These are phyloP conservation scores for Brassicogethes aeneus DNA, from an alignment of 2,888 invertebrate genomes.

Conservation along the genomic window DNA sequence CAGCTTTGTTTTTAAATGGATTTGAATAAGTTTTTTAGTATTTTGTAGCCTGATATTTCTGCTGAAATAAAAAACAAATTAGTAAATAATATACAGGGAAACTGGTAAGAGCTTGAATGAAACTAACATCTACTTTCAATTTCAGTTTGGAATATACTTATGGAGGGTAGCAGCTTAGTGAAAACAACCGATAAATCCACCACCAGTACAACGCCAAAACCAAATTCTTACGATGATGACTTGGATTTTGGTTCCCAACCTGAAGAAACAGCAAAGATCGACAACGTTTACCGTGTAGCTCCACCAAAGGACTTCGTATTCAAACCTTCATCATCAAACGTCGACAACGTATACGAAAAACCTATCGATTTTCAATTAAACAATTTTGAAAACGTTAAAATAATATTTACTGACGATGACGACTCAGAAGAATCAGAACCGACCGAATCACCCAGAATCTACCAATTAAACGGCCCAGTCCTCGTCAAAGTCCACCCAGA, in stretches of 20 bases:
- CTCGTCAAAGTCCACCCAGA: slow-evolving; percentile 58
- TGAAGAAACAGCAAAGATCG: not conserved
- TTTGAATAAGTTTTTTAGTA: too few species aligned
- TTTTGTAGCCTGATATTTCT: too few species aligned
- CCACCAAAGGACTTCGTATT: slow-evolving; percentile 12
- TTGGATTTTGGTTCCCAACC: not conserved
- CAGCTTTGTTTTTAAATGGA: too few species aligned
- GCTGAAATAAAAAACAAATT: too few species aligned
- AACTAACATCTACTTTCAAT: too few species aligned
- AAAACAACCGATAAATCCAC: not conserved
- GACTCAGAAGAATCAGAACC: not conserved
- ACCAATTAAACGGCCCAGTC: slow-evolving; percentile 49
- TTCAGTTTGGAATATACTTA: not conserved
- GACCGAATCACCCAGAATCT: slow-evolving; percentile 9
- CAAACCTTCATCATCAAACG: too few species aligned
- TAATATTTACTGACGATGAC: not conserved
- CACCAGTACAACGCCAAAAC: slow-evolving; percentile 9
- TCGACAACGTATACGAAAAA: too few species aligned
- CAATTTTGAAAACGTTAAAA: too few species aligned
- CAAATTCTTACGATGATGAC: slow-evolving; percentile 11
- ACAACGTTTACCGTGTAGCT: slow-evolving; percentile 7
- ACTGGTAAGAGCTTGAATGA: too few species aligned
- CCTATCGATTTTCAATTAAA: not conserved
- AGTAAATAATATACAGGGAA: too few species aligned
- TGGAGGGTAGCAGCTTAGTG: not conserved